Percentiles rank a stretch among this genome's conserved stretches.
phyloP scores from a whole-genome alignment of 1,140 invertebrate species.

The Gryllus bimaculatus region DNA sequence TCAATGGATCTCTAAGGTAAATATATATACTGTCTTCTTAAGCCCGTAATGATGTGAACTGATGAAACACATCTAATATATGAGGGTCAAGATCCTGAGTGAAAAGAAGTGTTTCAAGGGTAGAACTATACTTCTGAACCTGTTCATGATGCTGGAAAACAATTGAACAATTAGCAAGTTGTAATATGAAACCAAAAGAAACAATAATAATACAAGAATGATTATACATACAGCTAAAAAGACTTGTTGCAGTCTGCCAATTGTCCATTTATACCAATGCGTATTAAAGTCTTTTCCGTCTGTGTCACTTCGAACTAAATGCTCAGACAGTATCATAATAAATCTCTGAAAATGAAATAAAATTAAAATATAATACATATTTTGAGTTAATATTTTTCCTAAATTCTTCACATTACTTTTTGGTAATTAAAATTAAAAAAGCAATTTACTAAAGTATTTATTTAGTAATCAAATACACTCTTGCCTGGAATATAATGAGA shows the following conservation, averaged over 20 bases:
- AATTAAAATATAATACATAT: too few relatives aligned
- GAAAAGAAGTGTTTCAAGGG: conserved; percentile 88
- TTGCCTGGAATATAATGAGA: conserved; percentile 88
- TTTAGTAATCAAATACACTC: not conserved
- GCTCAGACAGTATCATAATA: conserved; percentile 96
- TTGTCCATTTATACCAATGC: conserved; percentile 94
- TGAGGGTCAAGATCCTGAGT: conserved; percentile 93
- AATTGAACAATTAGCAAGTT: conserved; percentile 23
- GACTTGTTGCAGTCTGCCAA: conserved; percentile 89
- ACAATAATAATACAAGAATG: not conserved
- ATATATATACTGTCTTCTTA: conserved; percentile 33
- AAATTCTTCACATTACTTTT: conserved; percentile 21
- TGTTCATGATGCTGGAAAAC: conserved; percentile 83
- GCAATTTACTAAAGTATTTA: conserved; percentile 3
- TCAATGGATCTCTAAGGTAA: not conserved
- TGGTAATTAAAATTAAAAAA: conserved; percentile 20
- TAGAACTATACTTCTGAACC: conserved; percentile 94
- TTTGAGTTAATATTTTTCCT: conserved; percentile 10
- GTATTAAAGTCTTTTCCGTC: conserved; percentile 88
- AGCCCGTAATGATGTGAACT: conserved; percentile 75
- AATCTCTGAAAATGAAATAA: conserved; percentile 57
- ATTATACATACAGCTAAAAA: conserved; percentile 73
- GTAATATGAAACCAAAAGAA: not conserved
- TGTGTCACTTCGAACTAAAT: conserved; percentile 85
- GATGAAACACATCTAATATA: conserved; percentile 94